phyloP scores from a whole-genome alignment of 1,140 invertebrate genomes.

The Trachymyrmex septentrionalis region DNA sequence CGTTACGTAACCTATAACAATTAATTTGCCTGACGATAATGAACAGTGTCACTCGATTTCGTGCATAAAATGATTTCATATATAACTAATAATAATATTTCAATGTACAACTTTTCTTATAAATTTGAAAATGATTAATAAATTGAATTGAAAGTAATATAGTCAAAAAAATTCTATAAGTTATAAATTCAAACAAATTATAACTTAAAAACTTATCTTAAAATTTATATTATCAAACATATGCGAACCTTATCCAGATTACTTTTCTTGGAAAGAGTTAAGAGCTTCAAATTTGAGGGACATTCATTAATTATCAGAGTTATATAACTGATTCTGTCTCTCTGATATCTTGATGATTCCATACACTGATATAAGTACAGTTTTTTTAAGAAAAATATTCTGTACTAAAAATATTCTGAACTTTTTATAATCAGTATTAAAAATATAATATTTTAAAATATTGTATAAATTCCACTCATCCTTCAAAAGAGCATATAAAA shows the following conservation, averaged over 20 bases:
- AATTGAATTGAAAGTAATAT: background rate
- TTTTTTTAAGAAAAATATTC: conserved; percentile 52
- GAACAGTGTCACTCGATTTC: conserved; percentile 21
- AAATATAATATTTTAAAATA: background rate
- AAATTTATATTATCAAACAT: background rate
- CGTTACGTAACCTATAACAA: conserved; percentile 47
- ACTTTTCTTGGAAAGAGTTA: background rate
- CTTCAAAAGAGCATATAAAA: conserved; percentile 26
- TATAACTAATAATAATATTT: background rate
- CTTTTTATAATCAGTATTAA: background rate
- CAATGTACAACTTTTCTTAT: background rate
- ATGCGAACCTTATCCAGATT: background rate
- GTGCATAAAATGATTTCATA: background rate
- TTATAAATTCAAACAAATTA: background rate
- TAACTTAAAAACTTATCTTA: background rate
- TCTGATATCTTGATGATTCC: background rate
- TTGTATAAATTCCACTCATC: background rate
- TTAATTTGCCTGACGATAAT: conserved; percentile 12
- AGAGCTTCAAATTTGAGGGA: background rate
- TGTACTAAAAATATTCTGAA: conserved; percentile 1
- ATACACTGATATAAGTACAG: conserved; percentile 65
- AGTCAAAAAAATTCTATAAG: background rate
- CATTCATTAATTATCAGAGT: background rate
- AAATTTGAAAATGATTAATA: background rate
- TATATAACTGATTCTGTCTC: background rate